Percentiles rank a stretch among this genome's conserved stretches.
Conservation (phyloP, 2,888 invertebrate genomes). For the Hirudinaria manillensis region DNA sequence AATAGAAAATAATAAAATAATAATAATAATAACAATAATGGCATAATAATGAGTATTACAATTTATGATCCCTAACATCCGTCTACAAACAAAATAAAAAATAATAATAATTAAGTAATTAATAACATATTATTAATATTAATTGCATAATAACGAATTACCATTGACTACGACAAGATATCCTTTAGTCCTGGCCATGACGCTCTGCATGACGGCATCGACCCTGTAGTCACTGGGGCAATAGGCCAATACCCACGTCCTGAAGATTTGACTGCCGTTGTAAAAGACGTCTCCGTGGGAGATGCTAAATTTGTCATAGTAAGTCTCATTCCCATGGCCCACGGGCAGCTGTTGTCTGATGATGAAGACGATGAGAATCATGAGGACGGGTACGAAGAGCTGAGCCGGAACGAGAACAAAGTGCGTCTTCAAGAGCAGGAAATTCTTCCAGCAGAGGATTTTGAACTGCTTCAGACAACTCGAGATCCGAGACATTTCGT, state of each 20-base stretch:
- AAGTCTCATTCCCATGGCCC: background rate
- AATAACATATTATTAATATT: too few relatives aligned
- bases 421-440: background rate
- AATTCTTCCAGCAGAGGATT: constrained; percentile 19
- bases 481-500: background rate
- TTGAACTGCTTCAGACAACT: background rate
- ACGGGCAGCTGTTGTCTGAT: background rate
- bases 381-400: background rate
- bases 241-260: background rate
- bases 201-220: background rate
- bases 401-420: background rate
- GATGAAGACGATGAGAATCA: constrained; percentile 13
- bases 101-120: too few relatives aligned
- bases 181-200: background rate
- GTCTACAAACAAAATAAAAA: too few relatives aligned
- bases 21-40: too few relatives aligned
- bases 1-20: too few relatives aligned
- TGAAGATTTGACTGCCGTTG: background rate
- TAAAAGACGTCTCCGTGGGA: background rate
- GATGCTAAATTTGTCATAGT: background rate
- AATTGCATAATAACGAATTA: too few relatives aligned
- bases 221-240: background rate
- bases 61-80: too few relatives aligned
- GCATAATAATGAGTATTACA: too few relatives aligned
- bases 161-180: background rate